Percentiles rank a stretch among this genome's conserved stretches.
These are phyloP conservation scores for Sphinx pinastri DNA, from an alignment of 2,888 invertebrate genomes.

Conservation along the genomic window DNA sequence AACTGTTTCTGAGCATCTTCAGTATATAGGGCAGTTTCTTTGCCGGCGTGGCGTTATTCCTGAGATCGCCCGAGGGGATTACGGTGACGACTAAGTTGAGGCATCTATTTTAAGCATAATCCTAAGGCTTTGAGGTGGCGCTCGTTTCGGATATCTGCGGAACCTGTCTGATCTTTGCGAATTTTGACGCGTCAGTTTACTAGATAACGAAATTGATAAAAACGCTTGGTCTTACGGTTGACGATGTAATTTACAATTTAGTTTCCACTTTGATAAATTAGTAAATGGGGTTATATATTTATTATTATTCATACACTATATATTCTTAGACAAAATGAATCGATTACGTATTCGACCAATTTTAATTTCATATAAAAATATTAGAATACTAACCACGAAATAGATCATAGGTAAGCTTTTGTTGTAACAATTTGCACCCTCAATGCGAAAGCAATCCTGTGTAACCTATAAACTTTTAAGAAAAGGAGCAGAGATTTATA, in stretches of 20 bases:
- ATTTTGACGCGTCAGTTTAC: constrained; percentile 8
- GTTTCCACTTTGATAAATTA: too few relatives aligned
- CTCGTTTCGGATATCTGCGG: constrained; percentile 21
- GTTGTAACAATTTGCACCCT: too few relatives aligned
- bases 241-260: not conserved
- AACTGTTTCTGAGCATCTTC: constrained; percentile 1
- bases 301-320: too few relatives aligned
- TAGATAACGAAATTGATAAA: constrained; percentile 2
- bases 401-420: too few relatives aligned
- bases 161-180: constrained; percentile 19
- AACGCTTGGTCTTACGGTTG: not conserved
- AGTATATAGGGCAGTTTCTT: constrained; percentile 3
- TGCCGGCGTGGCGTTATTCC: constrained; percentile 15
- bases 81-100: constrained; percentile 23
- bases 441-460: too few relatives aligned
- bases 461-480: too few relatives aligned
- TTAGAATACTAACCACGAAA: too few relatives aligned
- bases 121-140: constrained; percentile 26
- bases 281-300: too few relatives aligned
- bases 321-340: too few relatives aligned
- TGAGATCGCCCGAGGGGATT: constrained; percentile 23
- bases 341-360: too few relatives aligned
- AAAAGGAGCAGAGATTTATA: too few relatives aligned
- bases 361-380: too few relatives aligned
- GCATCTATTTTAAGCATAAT: constrained; percentile 28